Percentiles rank a stretch among this genome's conserved stretches.
Conservation (phyloP, 2,797 vertebrate species). For the Poecile montanus region DNA sequence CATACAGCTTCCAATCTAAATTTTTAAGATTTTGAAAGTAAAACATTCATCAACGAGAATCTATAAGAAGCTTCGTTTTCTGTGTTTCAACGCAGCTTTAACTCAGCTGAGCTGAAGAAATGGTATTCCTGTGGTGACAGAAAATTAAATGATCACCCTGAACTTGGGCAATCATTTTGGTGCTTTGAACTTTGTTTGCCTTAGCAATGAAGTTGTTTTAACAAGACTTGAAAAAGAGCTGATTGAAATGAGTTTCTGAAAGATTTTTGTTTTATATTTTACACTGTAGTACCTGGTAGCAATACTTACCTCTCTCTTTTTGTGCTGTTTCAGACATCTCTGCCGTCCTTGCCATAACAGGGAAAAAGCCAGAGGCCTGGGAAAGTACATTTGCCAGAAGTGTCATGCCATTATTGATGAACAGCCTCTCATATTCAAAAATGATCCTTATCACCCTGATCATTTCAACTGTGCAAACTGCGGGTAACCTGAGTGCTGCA, state of each 20-base stretch:
- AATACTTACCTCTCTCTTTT: neutral
- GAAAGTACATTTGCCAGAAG: slow-evolving; percentile 95
- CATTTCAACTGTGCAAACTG: slow-evolving; percentile 98
- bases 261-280: neutral
- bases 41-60: neutral
- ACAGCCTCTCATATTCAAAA: slow-evolving; percentile 95
- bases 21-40: neutral
- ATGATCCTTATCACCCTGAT: slow-evolving; percentile 97
- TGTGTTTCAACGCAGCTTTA: neutral
- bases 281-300: neutral
- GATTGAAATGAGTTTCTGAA: neutral
- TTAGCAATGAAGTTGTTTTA: neutral
- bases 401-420: slow-evolving; percentile 98
- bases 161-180: neutral
- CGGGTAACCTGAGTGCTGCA: slow-evolving; percentile 79
- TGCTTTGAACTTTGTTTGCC: neutral
- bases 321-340: slow-evolving; percentile 82
- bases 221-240: neutral
- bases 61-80: neutral
- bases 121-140: neutral
- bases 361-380: slow-evolving; percentile 93
- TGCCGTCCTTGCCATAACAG: slow-evolving; percentile 95
- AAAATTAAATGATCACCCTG: neutral
- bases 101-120: neutral
- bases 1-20: neutral